Evolutionary conservation across 2,888 invertebrate genomes (phyloP).

Genomic region (Epinotia bilunana): DNA sequence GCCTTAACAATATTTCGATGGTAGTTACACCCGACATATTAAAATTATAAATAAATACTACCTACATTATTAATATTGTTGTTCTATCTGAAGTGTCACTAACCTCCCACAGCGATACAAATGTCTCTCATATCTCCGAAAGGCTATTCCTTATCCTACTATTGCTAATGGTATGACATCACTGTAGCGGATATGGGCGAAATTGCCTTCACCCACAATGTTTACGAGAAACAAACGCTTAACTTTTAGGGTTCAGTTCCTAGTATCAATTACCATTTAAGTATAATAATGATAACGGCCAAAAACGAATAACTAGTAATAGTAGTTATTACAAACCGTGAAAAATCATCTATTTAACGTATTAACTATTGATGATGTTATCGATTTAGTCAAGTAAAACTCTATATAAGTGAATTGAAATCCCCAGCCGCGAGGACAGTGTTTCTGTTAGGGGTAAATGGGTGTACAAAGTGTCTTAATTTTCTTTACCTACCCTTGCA

Average conservation of each 20-base stretch:
- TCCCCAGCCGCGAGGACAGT: no score
- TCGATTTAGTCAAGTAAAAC: no score
- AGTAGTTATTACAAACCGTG: no score
- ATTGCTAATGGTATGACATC: conserved; percentile 73
- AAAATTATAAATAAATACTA: background rate
- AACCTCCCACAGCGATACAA: conserved; percentile 43
- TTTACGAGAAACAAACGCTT: conserved; percentile 54
- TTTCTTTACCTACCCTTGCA: no score
- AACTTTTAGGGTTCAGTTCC: conserved; percentile 33
- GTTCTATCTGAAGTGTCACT: conserved; percentile 40
- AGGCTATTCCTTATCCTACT: conserved; percentile 67
- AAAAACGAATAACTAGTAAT: no score
- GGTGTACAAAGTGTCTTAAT: no score
- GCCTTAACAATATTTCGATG: background rate
- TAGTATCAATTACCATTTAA: background rate
- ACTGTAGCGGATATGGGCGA: conserved; percentile 72
- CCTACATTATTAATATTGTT: conserved; percentile 8
- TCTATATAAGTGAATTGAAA: no score
- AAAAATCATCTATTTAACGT: no score
- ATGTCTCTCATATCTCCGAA: conserved; percentile 59
- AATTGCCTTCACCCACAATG: conserved; percentile 79
- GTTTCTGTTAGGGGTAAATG: no score
- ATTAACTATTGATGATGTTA: no score
- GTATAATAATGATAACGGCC: background rate
- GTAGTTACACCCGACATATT: background rate